These are phyloP conservation scores for Ataeniobius toweri DNA, from an alignment of 2,797 vertebrate genomes.

Conservation along the genomic window DNA sequence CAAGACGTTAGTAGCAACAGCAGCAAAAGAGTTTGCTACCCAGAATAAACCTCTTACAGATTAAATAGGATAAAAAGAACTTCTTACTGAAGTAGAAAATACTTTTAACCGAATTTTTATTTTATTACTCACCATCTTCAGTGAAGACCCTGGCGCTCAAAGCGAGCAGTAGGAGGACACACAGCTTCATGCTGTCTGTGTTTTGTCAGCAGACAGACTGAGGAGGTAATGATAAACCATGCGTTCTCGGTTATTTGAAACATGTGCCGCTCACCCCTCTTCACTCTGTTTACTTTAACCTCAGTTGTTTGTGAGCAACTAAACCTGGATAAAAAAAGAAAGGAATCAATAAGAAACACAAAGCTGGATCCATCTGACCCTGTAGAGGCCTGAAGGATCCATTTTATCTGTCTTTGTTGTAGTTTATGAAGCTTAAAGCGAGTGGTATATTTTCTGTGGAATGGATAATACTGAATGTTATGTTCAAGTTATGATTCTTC, in stretches of 20 bases:
- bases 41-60: background rate
- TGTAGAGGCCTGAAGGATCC: background rate
- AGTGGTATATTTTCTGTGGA: background rate
- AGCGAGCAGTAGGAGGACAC: slow-evolving; percentile 60
- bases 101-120: slow-evolving; percentile 4
- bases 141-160: slow-evolving; percentile 50
- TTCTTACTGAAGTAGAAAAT: background rate
- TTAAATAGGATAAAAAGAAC: background rate
- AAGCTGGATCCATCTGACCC: background rate
- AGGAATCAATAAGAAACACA: slow-evolving; percentile 29
- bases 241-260: slow-evolving; percentile 68
- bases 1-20: background rate
- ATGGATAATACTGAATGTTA: background rate
- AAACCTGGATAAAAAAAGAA: slow-evolving; percentile 18
- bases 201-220: slow-evolving; percentile 45
- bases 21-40: background rate
- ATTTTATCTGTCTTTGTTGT: background rate
- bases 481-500: background rate
- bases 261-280: slow-evolving; percentile 71
- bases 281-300: slow-evolving; percentile 67
- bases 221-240: slow-evolving; percentile 32
- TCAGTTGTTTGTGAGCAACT: slow-evolving; percentile 47
- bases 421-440: background rate
- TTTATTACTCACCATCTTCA: slow-evolving; percentile 68
- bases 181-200: slow-evolving; percentile 68